Evolutionary conservation across 2,113 vertebrate genomes (phyloP).

Genomic region (Indicator maculatus): DNA sequence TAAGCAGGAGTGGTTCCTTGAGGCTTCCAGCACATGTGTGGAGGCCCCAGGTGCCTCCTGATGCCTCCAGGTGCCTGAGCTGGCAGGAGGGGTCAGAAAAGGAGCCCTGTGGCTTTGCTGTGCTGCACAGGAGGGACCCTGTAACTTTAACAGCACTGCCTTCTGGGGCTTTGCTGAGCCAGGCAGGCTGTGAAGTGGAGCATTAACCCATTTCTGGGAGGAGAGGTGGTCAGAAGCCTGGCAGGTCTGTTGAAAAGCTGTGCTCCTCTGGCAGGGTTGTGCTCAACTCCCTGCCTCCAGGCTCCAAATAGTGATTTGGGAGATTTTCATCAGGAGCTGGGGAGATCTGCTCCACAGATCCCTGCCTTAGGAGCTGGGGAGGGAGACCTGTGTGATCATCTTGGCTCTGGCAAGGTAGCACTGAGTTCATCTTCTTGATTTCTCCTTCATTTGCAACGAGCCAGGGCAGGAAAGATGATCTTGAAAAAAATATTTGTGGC

Average conservation of each 20-base stretch:
- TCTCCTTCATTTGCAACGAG: background rate
- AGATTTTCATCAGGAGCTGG: too few relatives aligned
- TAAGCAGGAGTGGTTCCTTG: background rate
- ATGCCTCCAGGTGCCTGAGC: background rate
- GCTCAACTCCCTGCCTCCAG: rapidly evolving
- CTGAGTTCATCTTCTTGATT: background rate
- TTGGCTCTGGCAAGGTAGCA: background rate
- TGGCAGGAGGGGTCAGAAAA: background rate
- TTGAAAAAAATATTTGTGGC: conserved; percentile 44
- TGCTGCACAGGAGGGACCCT: background rate
- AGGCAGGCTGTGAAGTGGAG: background rate
- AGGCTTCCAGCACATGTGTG: rapidly evolving
- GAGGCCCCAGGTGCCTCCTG: background rate
- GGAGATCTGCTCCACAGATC: background rate
- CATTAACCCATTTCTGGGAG: background rate
- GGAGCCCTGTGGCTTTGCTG: background rate
- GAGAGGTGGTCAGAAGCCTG: background rate
- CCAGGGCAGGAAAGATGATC: background rate
- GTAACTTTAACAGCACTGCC: background rate
- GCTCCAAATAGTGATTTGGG: too few relatives aligned
- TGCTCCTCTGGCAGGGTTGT: background rate
- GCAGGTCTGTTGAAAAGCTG: background rate
- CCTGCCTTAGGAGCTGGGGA: rapidly evolving
- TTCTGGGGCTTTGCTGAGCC: background rate
- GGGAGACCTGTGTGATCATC: background rate